Percentiles rank a stretch among this genome's conserved stretches.
phyloP scores from a whole-genome alignment of 2,113 vertebrate species.

The Chamaea fasciata region DNA sequence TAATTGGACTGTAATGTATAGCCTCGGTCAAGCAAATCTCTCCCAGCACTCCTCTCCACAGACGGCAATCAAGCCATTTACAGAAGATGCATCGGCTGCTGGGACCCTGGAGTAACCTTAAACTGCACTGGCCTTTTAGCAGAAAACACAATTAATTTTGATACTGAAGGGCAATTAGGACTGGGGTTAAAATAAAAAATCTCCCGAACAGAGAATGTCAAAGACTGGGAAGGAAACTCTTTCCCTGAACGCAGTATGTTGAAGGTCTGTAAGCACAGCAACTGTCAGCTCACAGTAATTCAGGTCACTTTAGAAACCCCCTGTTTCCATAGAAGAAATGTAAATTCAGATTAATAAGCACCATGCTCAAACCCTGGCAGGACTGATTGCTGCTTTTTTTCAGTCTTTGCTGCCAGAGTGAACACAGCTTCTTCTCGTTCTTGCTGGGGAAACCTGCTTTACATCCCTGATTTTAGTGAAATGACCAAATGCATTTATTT shows the following conservation, averaged over 20 bases:
- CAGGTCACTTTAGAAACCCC: conserved; percentile 19
- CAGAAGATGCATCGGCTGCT: conserved; percentile 79
- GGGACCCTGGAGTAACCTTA: conserved; percentile 79
- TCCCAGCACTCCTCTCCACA: conserved; percentile 74
- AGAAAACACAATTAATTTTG: conserved; percentile 83
- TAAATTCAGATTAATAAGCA: conserved; percentile 43
- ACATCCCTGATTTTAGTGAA: conserved; percentile 18
- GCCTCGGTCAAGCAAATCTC: conserved; percentile 79
- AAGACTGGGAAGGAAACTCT: conserved; percentile 60
- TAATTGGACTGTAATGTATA: conserved; percentile 86
- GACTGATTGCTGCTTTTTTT: not conserved
- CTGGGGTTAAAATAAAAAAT: conserved; percentile 76
- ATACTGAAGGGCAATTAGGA: conserved; percentile 83
- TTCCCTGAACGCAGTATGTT: not conserved
- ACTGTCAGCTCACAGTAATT: conserved; percentile 24
- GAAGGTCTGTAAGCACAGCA: conserved; percentile 18
- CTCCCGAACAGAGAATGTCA: conserved; percentile 68
- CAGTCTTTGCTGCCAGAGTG: conserved; percentile 11
- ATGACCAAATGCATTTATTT: conserved; percentile 10
- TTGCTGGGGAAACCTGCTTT: conserved; percentile 39
- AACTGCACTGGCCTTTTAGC: conserved; percentile 79
- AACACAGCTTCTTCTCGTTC: not conserved
- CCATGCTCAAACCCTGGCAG: not conserved
- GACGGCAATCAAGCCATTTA: conserved; percentile 80
- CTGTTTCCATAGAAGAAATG: not conserved